Conservation (phyloP, 2,888 invertebrate species). For the Scelioninae gen. 1 region DNA sequence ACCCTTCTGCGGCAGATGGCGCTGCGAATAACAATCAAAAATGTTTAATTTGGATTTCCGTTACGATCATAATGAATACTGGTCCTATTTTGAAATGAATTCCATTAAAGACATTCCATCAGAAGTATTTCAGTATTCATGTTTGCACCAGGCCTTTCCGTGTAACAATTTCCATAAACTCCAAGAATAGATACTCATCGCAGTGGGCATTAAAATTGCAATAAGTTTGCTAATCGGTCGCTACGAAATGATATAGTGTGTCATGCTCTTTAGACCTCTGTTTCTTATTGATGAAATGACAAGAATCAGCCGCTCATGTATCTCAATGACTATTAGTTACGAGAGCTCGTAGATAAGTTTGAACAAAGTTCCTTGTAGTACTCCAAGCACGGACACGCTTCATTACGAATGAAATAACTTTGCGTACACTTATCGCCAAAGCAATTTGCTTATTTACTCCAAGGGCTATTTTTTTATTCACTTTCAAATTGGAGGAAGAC, state of each 20-base stretch:
- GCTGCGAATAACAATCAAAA: neutral
- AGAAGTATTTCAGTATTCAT: constrained; percentile 43
- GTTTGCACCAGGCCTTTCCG: constrained; percentile 17
- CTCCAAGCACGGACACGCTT: constrained; percentile 53
- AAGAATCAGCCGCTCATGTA: constrained; percentile 56
- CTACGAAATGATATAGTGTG: constrained; percentile 45
- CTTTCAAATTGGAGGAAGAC: constrained; percentile 13
- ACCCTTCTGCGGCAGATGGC: neutral
- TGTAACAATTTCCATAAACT: constrained; percentile 50
- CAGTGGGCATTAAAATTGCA: constrained; percentile 51
- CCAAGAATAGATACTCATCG: constrained; percentile 55
- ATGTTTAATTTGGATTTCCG: constrained; percentile 5
- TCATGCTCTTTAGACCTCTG: constrained; percentile 67
- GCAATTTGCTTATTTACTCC: constrained; percentile 67
- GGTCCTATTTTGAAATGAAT: constrained; percentile 39
- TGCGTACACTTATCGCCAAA: constrained; percentile 53
- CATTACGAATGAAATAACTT: constrained; percentile 60
- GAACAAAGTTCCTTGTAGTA: constrained; percentile 73
- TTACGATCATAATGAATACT: constrained; percentile 9
- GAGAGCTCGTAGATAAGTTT: constrained; percentile 69
- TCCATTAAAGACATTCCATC: constrained; percentile 44
- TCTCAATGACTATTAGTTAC: constrained; percentile 71
- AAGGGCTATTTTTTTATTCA: constrained; percentile 55
- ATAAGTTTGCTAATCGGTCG: constrained; percentile 51
- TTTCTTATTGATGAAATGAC: constrained; percentile 64